These are phyloP conservation scores for Plotosus lineatus DNA, from an alignment of 2,113 vertebrate genomes.

Conservation along the genomic window DNA sequence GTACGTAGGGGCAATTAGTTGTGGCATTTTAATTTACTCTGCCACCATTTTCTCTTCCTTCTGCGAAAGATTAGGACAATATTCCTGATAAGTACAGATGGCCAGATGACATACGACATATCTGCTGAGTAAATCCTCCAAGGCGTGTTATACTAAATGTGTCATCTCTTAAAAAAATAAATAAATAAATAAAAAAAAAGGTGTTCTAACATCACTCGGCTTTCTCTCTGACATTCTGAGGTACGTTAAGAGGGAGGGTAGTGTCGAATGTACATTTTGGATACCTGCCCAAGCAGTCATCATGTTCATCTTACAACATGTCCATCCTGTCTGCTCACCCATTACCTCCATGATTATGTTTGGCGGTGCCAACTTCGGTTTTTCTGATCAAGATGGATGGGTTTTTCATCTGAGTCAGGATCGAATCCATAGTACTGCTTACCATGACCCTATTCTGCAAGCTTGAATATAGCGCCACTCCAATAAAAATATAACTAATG, in stretches of 20 bases:
- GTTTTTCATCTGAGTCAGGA: slow-evolving; percentile 51
- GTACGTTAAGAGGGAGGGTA: background rate
- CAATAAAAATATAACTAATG: background rate
- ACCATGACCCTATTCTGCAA: slow-evolving; percentile 42
- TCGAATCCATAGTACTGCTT: slow-evolving; percentile 48
- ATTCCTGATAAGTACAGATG: background rate
- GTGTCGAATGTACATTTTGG: background rate
- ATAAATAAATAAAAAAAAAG: no score
- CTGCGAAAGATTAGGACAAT: slow-evolving; percentile 9
- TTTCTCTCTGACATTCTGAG: background rate
- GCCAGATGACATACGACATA: slow-evolving; percentile 2
- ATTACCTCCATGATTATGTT: slow-evolving; percentile 57
- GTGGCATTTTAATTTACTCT: slow-evolving; percentile 4
- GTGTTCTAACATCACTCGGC: background rate
- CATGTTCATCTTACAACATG: background rate
- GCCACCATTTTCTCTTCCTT: background rate
- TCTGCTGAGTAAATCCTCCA: slow-evolving; percentile 7
- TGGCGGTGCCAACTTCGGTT: slow-evolving; percentile 45
- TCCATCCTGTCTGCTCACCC: background rate
- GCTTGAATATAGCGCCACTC: background rate
- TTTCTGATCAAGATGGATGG: slow-evolving; percentile 61
- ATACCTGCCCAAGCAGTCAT: background rate
- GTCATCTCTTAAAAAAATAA: background rate
- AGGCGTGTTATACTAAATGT: background rate
- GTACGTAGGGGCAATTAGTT: background rate